Evolutionary conservation across 2,888 invertebrate species (phyloP).

Genomic region (Nomada lathburiana): DNA sequence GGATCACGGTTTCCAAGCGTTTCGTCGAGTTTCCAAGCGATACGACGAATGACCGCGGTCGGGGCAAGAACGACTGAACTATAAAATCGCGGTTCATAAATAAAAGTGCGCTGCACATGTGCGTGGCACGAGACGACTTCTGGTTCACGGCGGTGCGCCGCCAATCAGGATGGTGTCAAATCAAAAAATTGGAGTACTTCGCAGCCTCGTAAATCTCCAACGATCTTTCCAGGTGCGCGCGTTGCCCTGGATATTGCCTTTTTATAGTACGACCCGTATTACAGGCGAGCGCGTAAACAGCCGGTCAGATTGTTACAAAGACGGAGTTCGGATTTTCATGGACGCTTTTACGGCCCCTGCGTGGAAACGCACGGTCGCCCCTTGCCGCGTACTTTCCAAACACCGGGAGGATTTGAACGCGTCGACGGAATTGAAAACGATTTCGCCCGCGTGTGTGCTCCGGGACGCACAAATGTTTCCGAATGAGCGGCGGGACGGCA

Average conservation of each 20-base stretch:
- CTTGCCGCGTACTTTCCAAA: background rate
- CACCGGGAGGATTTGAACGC: background rate
- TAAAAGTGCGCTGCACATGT: slow-evolving; percentile 23
- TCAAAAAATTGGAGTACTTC: slow-evolving; percentile 58
- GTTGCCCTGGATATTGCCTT: slow-evolving; percentile 42
- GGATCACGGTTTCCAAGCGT: background rate
- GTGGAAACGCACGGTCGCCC: background rate
- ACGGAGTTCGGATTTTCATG: slow-evolving; percentile 38
- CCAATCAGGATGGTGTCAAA: slow-evolving; percentile 41
- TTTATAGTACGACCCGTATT: slow-evolving; percentile 44
- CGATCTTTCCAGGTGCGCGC: slow-evolving; percentile 42
- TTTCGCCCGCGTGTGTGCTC: background rate
- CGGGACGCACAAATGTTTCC: background rate
- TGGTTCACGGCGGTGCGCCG: background rate
- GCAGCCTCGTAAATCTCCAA: slow-evolving; percentile 55
- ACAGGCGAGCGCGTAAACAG: slow-evolving; percentile 39
- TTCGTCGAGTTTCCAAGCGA: background rate
- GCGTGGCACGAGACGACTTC: slow-evolving; percentile 13
- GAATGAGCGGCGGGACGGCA: background rate
- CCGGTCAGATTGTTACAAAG: slow-evolving; percentile 37
- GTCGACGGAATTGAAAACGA: background rate
- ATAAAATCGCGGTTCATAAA: slow-evolving; percentile 53
- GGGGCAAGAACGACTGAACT: slow-evolving; percentile 3
- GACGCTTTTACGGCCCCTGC: slow-evolving; percentile 20
- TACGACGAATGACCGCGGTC: slow-evolving; percentile 17